Evolutionary conservation across 2,888 invertebrate species (phyloP).

Genomic region (Himalopsyche tibetana): DNA sequence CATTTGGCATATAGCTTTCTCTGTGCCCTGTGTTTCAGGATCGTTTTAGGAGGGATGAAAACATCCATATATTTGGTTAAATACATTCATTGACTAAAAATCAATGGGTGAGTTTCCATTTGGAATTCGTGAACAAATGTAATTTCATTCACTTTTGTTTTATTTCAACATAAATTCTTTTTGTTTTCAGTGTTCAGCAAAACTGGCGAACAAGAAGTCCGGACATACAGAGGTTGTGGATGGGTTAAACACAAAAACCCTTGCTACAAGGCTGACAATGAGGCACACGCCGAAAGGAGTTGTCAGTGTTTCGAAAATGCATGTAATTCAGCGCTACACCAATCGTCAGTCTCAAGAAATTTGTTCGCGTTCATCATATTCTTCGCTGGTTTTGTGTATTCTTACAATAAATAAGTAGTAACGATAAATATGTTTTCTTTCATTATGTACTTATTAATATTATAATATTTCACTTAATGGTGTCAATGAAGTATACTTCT

Average conservation of each 20-base stretch:
- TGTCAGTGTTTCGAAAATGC: conserved; percentile 76
- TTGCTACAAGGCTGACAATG: conserved; percentile 75
- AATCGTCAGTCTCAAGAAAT: not conserved
- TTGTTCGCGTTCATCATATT: not conserved
- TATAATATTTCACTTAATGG: not conserved
- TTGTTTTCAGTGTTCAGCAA: conserved; percentile 71
- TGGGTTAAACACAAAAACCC: conserved; percentile 74
- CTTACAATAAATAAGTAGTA: conserved; percentile 9
- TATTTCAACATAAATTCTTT: not conserved
- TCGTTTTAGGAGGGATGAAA: no score
- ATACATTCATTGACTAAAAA: no score
- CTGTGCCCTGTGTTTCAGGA: no score
- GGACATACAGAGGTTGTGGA: conserved; percentile 80
- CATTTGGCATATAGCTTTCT: no score
- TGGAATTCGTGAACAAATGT: no score
- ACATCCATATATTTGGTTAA: no score
- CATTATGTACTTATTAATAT: not conserved
- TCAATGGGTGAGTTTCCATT: no score
- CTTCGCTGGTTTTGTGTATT: not conserved
- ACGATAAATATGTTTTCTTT: not conserved
- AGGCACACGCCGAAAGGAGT: conserved; percentile 73
- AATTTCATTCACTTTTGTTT: not conserved
- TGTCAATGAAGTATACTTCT: not conserved
- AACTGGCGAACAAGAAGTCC: conserved; percentile 70
- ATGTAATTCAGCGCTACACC: conserved; percentile 71